Percentiles rank a stretch among this genome's conserved stretches.
phyloP scores from a whole-genome alignment of 2,113 vertebrate genomes.

The Equus quagga region DNA sequence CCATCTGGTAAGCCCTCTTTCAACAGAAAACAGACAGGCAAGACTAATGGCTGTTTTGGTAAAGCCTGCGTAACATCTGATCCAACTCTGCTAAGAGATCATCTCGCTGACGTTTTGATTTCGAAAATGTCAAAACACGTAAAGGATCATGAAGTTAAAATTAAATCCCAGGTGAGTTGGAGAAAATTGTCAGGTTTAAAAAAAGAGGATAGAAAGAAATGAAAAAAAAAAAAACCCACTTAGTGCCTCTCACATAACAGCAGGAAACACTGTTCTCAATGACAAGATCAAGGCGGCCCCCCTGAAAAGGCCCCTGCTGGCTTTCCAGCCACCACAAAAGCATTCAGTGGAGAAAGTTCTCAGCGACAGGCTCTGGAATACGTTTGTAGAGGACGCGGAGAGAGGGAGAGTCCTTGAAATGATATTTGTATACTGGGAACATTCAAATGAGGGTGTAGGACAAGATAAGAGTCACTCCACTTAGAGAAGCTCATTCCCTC shows the following conservation, averaged over 20 bases:
- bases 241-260: background rate
- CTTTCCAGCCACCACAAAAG: background rate
- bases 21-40: constrained; percentile 67
- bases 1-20: background rate
- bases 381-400: background rate
- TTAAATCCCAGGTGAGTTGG: constrained; percentile 60
- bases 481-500: background rate
- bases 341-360: background rate
- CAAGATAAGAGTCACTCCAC: background rate
- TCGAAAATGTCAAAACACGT: constrained; percentile 73
- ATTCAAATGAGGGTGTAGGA: background rate
- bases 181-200: constrained; percentile 40
- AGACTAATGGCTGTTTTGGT: constrained; percentile 67
- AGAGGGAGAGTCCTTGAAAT: background rate
- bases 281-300: background rate
- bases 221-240: background rate
- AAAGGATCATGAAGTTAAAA: constrained; percentile 69
- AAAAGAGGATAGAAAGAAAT: background rate
- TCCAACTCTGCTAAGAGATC: constrained; percentile 35
- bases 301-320: background rate
- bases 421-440: background rate
- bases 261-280: background rate
- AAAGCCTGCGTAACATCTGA: constrained; percentile 70
- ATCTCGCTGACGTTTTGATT: constrained; percentile 61
- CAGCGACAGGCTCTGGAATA: fast-evolving